Evolutionary conservation across 2,113 vertebrate genomes (phyloP), one percentile per base, ranked within the genome.

Genomic region (Triplophysa dalaica): DNA sequence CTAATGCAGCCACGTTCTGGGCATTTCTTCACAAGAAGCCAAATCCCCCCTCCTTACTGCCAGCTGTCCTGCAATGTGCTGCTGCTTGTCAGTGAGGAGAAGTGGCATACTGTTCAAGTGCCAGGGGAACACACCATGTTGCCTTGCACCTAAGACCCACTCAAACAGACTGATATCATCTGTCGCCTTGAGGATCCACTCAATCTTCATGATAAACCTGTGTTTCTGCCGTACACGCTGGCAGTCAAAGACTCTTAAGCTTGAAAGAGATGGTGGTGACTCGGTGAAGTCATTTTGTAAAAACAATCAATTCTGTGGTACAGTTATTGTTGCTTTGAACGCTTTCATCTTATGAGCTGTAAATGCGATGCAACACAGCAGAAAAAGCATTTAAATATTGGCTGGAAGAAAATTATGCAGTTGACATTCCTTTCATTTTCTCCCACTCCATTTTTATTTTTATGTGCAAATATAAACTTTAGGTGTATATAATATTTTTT

Each of bases 41-140:
- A 70, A 83, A 82, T 29, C 77, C 78, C 58, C 84, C 81, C 76
- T 63, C 22, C 64, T 33, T 64, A 63, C 41, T 54, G 89, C 88
- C 95, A 98, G 96, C 96, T 98, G 96, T 94, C 94, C 89, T 85
- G 90, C 94, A 97, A 96, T 96, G 91, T 96, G 95, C 95, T 94
- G 92, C 69, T 84, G 91, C 95, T 94, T 94, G 94, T 97, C 96
- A 94, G 83, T 79, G 86, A 87, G 73, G 85, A 91, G 88, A 91
- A 89, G 86, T 83, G 83, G 83, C 90, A 24, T 86, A 88, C 85
- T 86, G 87, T 83, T 82, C 48, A 60, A 62, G 66, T 69, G 58
- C 80, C 82, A 66, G 56, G 63, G 45, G 61, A 68, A 48, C 61
- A 76, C 78, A 50, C 60, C 45, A 70, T 68, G 21, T 65, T 73